phyloP scores from a whole-genome alignment of 1,140 invertebrate genomes.

The Periplaneta americana region DNA sequence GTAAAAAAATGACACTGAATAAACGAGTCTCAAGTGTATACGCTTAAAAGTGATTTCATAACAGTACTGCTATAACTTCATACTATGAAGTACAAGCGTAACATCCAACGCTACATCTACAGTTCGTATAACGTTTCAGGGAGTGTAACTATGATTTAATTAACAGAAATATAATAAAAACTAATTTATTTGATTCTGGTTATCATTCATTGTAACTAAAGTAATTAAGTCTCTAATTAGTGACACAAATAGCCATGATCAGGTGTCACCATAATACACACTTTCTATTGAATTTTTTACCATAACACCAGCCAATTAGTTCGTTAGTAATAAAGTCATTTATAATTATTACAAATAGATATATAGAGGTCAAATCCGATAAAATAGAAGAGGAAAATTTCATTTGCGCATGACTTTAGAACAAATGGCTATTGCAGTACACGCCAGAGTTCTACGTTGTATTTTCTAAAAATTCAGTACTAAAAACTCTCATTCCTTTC shows the following conservation, averaged over 20 bases:
- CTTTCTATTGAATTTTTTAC: background rate
- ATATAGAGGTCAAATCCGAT: background rate
- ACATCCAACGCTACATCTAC: background rate
- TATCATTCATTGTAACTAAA: background rate
- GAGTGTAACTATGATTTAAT: background rate
- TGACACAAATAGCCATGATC: background rate
- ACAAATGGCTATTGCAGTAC: too few relatives aligned
- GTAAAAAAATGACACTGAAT: too few relatives aligned
- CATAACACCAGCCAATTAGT: background rate
- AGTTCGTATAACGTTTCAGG: background rate
- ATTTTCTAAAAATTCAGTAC: too few relatives aligned
- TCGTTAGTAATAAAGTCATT: background rate
- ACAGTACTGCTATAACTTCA: too few relatives aligned
- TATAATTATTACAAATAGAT: background rate
- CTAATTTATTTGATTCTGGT: background rate
- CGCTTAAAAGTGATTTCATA: too few relatives aligned
- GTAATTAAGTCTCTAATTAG: background rate
- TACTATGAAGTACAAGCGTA: too few relatives aligned
- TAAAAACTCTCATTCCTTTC: too few relatives aligned
- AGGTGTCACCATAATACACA: background rate
- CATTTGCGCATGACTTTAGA: too few relatives aligned
- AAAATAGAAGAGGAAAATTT: background rate
- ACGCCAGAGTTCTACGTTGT: too few relatives aligned
- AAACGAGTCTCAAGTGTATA: too few relatives aligned
- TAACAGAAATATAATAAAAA: background rate